Evolutionary conservation across 2,888 invertebrate species (phyloP), one percentile per base, ranked within the genome.

Genomic region (Nomada goodeniana): DNA sequence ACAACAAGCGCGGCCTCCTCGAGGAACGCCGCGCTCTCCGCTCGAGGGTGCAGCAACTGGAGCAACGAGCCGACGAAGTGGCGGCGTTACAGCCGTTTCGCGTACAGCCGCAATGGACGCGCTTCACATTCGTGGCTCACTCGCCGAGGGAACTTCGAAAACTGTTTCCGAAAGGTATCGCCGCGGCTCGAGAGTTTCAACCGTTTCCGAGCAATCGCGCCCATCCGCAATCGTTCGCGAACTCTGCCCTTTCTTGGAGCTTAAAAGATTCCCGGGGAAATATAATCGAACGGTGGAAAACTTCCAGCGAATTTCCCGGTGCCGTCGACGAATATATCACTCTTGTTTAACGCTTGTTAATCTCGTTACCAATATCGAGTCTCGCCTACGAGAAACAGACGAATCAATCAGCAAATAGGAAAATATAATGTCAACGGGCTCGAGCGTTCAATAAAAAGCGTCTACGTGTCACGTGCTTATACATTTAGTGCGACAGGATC

Each of bases 131-230:
- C 36, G 60, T 47, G 71, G 55, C 63, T 76, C 63, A 71, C 50
- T 15, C 20, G 11, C n/a, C 7, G 29, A 20, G 44, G 50, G 10
- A 60, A 79, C 55, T 80, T 70, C 44, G 79, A 80, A 77, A 69
- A 79, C 64, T 29, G 77, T 76, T 76, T 23, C 68, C 79, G 77
- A 77, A 65, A 77, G 76, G 79, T 59, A 70, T 64, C 76, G 42
- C 79, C 79, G 69, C 76, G 55, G 77, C 76, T 42, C 68, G 64
- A 65, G 77, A 79, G 79, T 79, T 79, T 76, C 77, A 60, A 79
- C 78, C 57, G 63, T 76, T 76, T 63, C 44, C 69, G 20, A 47
- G 63, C 79, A 52, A 79, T 76, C 76, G 69, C 70, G 64, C 57
- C n/a, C 77, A 52, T 18, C 64, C 64, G 69, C 76, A 79, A 79